Conservation (phyloP, 2,797 vertebrate species). For the Thamnophis elegans region DNA sequence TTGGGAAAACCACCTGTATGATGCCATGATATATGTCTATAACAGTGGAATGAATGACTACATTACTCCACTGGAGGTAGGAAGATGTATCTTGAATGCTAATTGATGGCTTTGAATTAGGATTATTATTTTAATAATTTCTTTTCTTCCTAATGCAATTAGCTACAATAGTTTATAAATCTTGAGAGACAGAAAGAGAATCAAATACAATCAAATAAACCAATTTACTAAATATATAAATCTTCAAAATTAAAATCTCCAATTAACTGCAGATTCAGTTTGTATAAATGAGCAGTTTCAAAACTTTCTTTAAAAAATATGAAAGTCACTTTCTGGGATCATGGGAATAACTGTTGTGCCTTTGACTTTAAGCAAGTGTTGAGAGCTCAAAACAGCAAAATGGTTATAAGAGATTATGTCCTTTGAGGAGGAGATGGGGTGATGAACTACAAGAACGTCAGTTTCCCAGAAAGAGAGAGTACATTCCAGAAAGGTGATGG, state of each 20-base stretch:
- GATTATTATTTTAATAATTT: neutral
- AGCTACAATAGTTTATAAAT: neutral
- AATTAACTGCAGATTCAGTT: neutral
- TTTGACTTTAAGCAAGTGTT: neutral
- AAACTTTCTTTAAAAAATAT: neutral
- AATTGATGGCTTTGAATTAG: neutral
- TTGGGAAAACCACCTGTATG: conserved; percentile 92
- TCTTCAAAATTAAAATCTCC: neutral
- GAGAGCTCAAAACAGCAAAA: neutral
- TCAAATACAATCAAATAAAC: neutral
- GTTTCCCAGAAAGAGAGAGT: neutral
- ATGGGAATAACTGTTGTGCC: neutral
- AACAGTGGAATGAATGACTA: conserved; percentile 97
- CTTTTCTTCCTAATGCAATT: neutral
- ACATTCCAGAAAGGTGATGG: neutral
- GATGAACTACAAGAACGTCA: neutral
- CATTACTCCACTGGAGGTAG: conserved; percentile 94
- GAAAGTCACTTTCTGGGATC: neutral
- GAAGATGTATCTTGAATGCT: conserved; percentile 9
- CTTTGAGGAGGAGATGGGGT: neutral
- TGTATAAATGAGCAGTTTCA: neutral
- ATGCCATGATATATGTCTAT: conserved; percentile 96
- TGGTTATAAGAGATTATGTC: neutral
- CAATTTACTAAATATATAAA: neutral
- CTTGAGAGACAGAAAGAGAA: neutral